These are phyloP conservation scores for Microchirus variegatus DNA, from an alignment of 2,797 vertebrate species.

Conservation along the genomic window DNA sequence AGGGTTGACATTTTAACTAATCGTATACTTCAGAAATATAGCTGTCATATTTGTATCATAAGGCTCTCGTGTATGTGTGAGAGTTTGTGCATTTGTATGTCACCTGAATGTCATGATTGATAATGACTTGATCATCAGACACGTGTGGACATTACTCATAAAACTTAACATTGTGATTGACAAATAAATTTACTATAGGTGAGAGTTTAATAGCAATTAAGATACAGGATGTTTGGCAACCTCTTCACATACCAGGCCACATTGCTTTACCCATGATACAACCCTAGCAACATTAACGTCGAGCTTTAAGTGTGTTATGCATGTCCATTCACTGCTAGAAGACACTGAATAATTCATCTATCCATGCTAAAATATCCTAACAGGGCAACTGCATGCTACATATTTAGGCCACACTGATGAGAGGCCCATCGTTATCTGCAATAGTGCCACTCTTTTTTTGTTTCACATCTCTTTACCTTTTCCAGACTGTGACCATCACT, in stretches of 20 bases:
- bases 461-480: slow-evolving; percentile 79
- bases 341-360: slow-evolving; percentile 79
- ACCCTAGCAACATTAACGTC: slow-evolving; percentile 84
- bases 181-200: slow-evolving; percentile 23
- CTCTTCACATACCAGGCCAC: slow-evolving; percentile 40
- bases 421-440: slow-evolving; percentile 86
- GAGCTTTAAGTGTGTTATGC: slow-evolving; percentile 88
- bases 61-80: slow-evolving; percentile 8
- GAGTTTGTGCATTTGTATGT: slow-evolving; percentile 22
- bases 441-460: slow-evolving; percentile 91
- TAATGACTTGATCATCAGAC: slow-evolving; percentile 11
- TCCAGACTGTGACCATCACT: slow-evolving; percentile 79
- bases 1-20: slow-evolving; percentile 29
- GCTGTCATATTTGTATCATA: slow-evolving; percentile 17
- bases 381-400: slow-evolving; percentile 90
- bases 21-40: slow-evolving; percentile 27
- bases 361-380: slow-evolving; percentile 79
- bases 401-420: slow-evolving; percentile 85
- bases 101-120: slow-evolving; percentile 20
- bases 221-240: slow-evolving; percentile 57
- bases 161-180: slow-evolving; percentile 15
- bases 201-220: slow-evolving; percentile 17
- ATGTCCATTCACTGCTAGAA: slow-evolving; percentile 87
- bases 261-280: slow-evolving; percentile 80
- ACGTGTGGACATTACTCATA: slow-evolving; percentile 21